Evolutionary conservation across 1,140 invertebrate species (phyloP).

Genomic region (Drosophila yakuba): DNA sequence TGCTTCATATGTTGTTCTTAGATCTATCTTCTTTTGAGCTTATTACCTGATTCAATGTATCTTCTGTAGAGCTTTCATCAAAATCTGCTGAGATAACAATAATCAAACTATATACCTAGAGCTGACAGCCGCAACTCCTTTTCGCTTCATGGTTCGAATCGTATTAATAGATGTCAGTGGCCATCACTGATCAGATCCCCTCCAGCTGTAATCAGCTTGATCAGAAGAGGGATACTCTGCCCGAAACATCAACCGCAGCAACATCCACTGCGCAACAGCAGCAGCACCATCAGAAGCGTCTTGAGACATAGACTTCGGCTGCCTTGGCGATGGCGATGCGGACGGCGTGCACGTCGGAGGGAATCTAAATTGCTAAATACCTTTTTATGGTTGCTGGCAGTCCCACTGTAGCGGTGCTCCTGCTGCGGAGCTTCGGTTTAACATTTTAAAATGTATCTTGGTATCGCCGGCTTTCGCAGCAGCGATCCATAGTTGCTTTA

Average conservation of each 20-base stretch:
- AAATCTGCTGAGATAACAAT: not conserved
- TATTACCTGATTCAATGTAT: too few species aligned
- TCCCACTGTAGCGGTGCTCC: conserved; percentile 23
- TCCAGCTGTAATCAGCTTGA: conserved; percentile 73
- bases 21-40: too few species aligned
- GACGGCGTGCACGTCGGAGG: conserved; percentile 72
- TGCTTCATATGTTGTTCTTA: too few species aligned
- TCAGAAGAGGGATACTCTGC: conserved; percentile 75
- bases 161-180: conserved; percentile 22
- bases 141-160: conserved; percentile 6
- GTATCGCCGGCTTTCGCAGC: conserved; percentile 77
- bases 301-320: conserved; percentile 23
- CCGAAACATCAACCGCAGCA: conserved; percentile 28
- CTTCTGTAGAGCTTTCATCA: not conserved
- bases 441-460: conserved; percentile 83
- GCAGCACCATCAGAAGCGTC: conserved; percentile 32
- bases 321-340: not conserved
- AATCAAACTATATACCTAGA: not conserved
- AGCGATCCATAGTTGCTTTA: conserved; percentile 59
- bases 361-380: conserved; percentile 84
- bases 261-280: conserved; percentile 11
- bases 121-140: not conserved
- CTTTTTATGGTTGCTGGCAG: conserved; percentile 75
- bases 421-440: conserved; percentile 67
- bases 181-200: conserved; percentile 53